Evolutionary conservation across 37 sponge, comb jelly and placozoan species (phyloP), one percentile per base, ranked within the genome.

Genomic region (Lycopodina hypogea): DNA sequence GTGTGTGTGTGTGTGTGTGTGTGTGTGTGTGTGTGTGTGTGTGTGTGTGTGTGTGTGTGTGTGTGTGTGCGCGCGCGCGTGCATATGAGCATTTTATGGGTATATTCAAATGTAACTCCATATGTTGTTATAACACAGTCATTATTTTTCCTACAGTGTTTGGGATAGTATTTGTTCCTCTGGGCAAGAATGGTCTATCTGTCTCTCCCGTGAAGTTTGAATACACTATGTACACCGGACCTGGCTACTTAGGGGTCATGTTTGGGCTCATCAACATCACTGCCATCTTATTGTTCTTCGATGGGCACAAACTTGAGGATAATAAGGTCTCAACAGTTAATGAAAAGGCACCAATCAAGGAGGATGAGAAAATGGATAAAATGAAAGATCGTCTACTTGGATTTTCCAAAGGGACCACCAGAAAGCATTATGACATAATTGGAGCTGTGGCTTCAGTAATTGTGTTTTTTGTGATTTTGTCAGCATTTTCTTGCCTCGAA

Each of bases 151-250:
- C 63, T 15, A 1, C 62, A 93, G 94, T 71, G 0, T 74, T 95
- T 0, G 96, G 85, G 1, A 50, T 92, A 0, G 92, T 80, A n/a
- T 95, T 95, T 82, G 81, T 81, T 21, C 96, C 96, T 23, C 70
- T 95, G 23, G 88, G 82, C 12, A 35, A 37, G 34, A 28, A 30
- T 0, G 93, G 90, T 33, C 26, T 76, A 6, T 9, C 34, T 18
- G 71, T 75, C 51, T 2, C 26, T 24, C 82, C 84, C 33, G 89
- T 95, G 51, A 74, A 76, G 26, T 79, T 87, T 66, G 19, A 68
- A 19, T 60, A 86, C 33, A 89, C 84, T 51, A 79, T 89, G 41
- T 77, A 92, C 85, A 95, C 96, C 45, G 93, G 89, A 17, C 96
- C 96, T 17, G 90, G 84, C 60, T 95, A 81, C 76, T 76, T 95